Conservation (phyloP, 1,140 invertebrate species). For the Drosophila repletoides region DNA sequence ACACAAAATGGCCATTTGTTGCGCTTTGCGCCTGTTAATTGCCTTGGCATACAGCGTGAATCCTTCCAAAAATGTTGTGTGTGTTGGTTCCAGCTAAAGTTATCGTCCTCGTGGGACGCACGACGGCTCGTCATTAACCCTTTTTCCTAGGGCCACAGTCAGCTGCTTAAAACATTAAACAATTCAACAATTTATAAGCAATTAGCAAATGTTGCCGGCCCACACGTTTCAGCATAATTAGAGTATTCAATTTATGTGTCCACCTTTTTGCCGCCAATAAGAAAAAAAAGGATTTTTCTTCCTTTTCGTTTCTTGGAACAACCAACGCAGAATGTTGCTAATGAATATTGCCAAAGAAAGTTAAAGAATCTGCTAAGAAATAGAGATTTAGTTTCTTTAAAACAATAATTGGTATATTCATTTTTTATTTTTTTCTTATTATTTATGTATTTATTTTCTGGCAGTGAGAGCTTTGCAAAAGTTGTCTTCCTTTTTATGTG, state of each 20-base stretch:
- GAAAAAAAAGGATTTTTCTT: too few relatives aligned
- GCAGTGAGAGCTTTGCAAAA: too few relatives aligned
- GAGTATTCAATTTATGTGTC: constrained; percentile 45
- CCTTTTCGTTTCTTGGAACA: neutral
- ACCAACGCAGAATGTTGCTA: constrained; percentile 7
- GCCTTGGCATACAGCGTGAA: constrained; percentile 17
- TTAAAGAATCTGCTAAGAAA: neutral
- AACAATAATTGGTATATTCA: too few relatives aligned
- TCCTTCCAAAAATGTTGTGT: neutral
- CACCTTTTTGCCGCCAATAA: constrained; percentile 20
- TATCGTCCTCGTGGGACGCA: constrained; percentile 36
- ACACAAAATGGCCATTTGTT: constrained; percentile 71
- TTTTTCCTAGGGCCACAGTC: constrained; percentile 52
- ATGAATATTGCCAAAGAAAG: constrained; percentile 1
- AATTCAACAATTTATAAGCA: constrained; percentile 74
- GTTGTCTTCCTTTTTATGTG: too few relatives aligned
- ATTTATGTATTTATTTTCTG: too few relatives aligned
- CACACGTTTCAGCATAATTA: constrained; percentile 51
- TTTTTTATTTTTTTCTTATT: too few relatives aligned
- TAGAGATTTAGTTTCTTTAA: too few relatives aligned
- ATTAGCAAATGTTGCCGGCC: constrained; percentile 53
- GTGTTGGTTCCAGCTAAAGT: constrained; percentile 17
- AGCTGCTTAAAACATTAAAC: constrained; percentile 61
- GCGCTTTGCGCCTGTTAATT: constrained; percentile 66
- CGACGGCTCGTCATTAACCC: constrained; percentile 65